Evolutionary conservation across 1,140 invertebrate species (phyloP).

Genomic region (Ceratitis capitata): DNA sequence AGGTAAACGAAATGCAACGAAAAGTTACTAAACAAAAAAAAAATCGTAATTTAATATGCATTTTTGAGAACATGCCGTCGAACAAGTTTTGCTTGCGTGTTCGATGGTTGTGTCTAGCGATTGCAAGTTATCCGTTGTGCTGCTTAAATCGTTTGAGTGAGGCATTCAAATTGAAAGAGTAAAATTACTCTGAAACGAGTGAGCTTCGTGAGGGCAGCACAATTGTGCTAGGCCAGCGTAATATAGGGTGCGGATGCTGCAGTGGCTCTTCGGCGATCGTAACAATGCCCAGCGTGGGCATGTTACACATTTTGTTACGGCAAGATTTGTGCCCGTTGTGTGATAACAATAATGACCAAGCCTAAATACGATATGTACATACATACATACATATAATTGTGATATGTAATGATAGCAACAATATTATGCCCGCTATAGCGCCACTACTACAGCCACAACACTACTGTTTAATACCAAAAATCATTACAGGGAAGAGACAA

Average conservation of each 20-base stretch:
- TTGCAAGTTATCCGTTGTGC: not conserved
- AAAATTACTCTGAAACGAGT: conserved; percentile 8
- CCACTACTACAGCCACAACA: not conserved
- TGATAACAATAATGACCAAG: not conserved
- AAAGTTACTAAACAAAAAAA: conserved; percentile 10
- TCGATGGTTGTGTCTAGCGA: not conserved
- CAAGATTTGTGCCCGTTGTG: not conserved
- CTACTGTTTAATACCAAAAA: not conserved
- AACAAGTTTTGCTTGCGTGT: not conserved
- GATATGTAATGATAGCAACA: conserved; percentile 9
- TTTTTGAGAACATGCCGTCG: not conserved
- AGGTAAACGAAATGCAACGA: conserved; percentile 14
- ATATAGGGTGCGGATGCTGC: conserved; percentile 19
- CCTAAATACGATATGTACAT: not conserved
- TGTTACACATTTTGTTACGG: not conserved
- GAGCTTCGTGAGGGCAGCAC: not conserved
- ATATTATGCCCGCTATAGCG: conserved; percentile 21
- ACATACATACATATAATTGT: not conserved
- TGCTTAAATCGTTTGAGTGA: not conserved
- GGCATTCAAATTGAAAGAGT: not conserved
- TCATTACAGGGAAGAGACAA: conserved; percentile 35
- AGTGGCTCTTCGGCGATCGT: conserved; percentile 16
- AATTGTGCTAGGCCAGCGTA: not conserved
- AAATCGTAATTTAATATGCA: not conserved
- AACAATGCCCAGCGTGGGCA: not conserved